Conservation (phyloP, 2,113 vertebrate species). For the Lycaon pictus region DNA sequence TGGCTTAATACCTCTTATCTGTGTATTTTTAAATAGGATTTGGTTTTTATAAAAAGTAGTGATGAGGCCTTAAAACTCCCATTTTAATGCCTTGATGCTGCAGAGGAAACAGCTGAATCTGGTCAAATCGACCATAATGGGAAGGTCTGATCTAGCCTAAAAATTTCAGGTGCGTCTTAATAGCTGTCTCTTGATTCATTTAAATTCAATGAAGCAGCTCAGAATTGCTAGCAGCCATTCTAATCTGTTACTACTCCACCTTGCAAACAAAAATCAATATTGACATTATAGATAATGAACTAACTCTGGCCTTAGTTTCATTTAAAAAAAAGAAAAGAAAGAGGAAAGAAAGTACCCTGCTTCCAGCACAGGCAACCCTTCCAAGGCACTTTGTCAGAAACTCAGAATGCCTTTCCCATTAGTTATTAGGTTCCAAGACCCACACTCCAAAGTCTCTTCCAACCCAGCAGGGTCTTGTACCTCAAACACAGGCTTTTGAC, state of each 20-base stretch:
- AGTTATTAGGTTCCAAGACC: neutral
- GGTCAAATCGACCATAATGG: neutral
- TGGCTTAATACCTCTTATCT: neutral
- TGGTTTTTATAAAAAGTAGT: slow-evolving; percentile 36
- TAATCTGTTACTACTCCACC: slow-evolving; percentile 65
- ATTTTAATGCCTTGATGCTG: neutral
- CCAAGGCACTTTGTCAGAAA: neutral
- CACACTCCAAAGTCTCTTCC: neutral
- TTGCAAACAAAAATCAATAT: slow-evolving; percentile 71
- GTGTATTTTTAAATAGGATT: neutral
- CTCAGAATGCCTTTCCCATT: neutral
- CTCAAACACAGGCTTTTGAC: neutral
- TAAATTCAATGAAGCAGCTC: slow-evolving; percentile 50
- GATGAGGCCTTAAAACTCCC: neutral
- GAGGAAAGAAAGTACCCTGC: neutral
- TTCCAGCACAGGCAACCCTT: neutral
- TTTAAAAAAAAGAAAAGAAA: neutral
- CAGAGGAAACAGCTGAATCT: neutral
- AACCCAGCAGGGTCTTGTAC: neutral
- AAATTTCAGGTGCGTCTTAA: slow-evolving; percentile 45
- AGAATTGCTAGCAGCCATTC: slow-evolving; percentile 50
- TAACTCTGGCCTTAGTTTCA: slow-evolving; percentile 38
- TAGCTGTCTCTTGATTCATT: slow-evolving; percentile 42
- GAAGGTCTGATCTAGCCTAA: slow-evolving; percentile 48
- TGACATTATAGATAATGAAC: slow-evolving; percentile 64